Base-by-base conservation (phyloP, 1,140 invertebrate species). In the Microplitis demolitor region DNA sequence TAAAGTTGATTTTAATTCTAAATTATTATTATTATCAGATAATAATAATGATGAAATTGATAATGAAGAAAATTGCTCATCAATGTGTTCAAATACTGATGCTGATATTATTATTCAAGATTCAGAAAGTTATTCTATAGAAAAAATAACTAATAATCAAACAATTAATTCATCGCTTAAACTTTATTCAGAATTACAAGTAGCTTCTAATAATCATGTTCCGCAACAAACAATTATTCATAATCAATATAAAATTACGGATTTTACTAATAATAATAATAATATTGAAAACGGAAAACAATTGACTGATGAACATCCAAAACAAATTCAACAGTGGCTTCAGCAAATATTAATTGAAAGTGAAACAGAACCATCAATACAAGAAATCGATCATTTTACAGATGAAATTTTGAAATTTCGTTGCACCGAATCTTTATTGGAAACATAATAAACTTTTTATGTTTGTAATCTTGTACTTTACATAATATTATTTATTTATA, bases 301-400 rank as follows among this genome's bases (percentile, higher is more conserved):
- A 35, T 73, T 83, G 76, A 74, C 33, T 54, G 74, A 73, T 24
- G 77, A 84, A 54, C 85, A 86, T 76, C 88, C 89, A 9, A 86
- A 88, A 11, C 89, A 90, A 73, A 88, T 90, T 9, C 89, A 89
- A 33, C 88, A 90, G 51, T 90, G 88, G 89, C 77, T 90, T 35
- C 84, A 85, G 6, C 87, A 90, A 67, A 90, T 90, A 31, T 83
- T 89, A 68, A 84, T 85, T 0, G 88, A 90, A 69, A 88, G 89
- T 0, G 88, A 90, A 77, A 86, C 88, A 34, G 89, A 90, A 73
- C 89, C 89, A 4, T 86, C 84, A 66, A 79, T 86, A 50, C 82
- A 86, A 31, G 86, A 87, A 64, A 77, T 82, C 4, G 84, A 80
- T 11, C 87, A 89, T 39, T 88, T 89, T 69, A 85, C 85, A 0